These are phyloP conservation scores for Stomatorhinus walkeri DNA, from an alignment of 2,797 vertebrate species.

Conservation along the genomic window DNA sequence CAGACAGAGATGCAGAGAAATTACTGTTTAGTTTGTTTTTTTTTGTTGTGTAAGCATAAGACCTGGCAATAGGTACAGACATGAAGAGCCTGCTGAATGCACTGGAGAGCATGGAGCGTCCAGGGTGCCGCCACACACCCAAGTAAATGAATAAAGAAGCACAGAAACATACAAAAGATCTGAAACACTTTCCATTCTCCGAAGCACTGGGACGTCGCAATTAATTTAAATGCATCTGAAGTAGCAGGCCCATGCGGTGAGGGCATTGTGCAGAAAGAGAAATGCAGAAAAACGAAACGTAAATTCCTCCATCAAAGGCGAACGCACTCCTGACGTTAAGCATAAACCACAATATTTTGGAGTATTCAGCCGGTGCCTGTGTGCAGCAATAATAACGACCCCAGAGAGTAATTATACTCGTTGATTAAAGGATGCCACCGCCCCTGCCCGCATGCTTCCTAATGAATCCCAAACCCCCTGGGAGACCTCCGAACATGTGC, in stretches of 20 bases:
- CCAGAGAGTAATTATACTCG: slow-evolving; percentile 24
- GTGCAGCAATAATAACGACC: slow-evolving; percentile 3
- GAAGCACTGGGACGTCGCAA: neutral
- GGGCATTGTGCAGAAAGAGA: neutral
- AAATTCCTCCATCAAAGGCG: neutral
- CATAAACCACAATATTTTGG: slow-evolving; percentile 12
- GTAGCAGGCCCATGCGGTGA: neutral
- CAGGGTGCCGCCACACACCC: neutral
- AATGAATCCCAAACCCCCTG: slow-evolving; percentile 25
- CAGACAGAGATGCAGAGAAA: neutral
- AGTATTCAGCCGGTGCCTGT: neutral
- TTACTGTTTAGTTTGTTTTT: neutral
- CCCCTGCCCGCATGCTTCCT: slow-evolving; percentile 1
- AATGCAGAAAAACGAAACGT: neutral
- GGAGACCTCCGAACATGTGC: slow-evolving; percentile 9
- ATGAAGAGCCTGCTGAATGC: neutral
- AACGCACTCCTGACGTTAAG: neutral
- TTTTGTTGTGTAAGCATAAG: neutral
- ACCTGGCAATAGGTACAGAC: neutral
- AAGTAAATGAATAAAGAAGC: neutral
- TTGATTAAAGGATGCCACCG: slow-evolving; percentile 21
- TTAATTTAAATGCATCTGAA: neutral
- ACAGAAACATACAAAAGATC: neutral
- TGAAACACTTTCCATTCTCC: neutral
- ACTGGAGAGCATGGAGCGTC: neutral